Percentiles rank a stretch among this genome's conserved stretches.
Evolutionary conservation across 2,797 vertebrate genomes (phyloP).

Genomic region (Enteromius trimaculatus): DNA sequence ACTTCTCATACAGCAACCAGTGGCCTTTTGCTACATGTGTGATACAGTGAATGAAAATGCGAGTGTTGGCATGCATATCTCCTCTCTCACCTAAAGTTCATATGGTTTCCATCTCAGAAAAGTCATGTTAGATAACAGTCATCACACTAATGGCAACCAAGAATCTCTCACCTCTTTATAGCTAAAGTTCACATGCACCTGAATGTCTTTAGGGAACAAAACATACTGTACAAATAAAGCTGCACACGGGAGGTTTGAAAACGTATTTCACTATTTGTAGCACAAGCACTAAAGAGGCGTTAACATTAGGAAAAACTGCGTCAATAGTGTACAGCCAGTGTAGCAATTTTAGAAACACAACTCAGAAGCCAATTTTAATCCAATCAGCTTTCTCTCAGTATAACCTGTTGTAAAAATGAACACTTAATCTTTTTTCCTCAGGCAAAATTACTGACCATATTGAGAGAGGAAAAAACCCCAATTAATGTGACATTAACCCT

Average conservation of each 20-base stretch:
- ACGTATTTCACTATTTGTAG: neutral
- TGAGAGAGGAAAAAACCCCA: neutral
- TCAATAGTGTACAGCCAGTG: neutral
- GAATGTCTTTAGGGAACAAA: conserved; percentile 9
- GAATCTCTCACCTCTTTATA: conserved; percentile 34
- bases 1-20: conserved; percentile 58
- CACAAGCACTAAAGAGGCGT: neutral
- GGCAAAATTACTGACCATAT: neutral
- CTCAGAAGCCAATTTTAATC: neutral
- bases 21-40: neutral
- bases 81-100: conserved; percentile 61
- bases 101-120: conserved; percentile 72
- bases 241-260: neutral
- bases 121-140: conserved; percentile 71
- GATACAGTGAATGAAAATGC: conserved; percentile 14
- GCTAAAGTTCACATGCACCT: conserved; percentile 15
- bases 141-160: conserved; percentile 60
- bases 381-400: neutral
- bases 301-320: neutral
- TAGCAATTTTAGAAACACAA: neutral
- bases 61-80: conserved; percentile 30
- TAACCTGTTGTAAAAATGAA: neutral
- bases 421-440: neutral
- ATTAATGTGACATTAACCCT: neutral
- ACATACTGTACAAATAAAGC: conserved; percentile 1